Percentiles rank a stretch among this genome's conserved stretches.
These are phyloP conservation scores for Drosophila ananassae DNA, from an alignment of 1,140 invertebrate species.

Conservation along the genomic window DNA sequence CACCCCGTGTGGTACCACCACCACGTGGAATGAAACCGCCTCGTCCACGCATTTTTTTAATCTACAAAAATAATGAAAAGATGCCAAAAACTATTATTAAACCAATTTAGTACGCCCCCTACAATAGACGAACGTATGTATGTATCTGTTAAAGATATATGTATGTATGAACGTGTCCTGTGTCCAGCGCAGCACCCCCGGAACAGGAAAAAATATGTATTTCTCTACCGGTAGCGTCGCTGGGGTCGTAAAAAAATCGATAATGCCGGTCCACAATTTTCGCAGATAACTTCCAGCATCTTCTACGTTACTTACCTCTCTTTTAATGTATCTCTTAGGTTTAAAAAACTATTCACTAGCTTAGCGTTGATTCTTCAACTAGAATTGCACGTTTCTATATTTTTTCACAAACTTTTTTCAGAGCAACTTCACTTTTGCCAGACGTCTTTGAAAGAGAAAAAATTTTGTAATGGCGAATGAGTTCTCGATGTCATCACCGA, in stretches of 20 bases:
- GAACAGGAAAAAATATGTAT: not conserved
- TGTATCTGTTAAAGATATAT: constrained; percentile 11
- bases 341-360: not conserved
- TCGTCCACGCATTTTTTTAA: constrained; percentile 66
- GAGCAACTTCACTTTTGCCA: not conserved
- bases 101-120: not conserved
- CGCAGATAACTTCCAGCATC: not conserved
- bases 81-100: constrained; percentile 1
- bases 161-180: not conserved
- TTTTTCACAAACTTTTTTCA: not conserved
- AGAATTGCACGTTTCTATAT: not conserved
- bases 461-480: constrained; percentile 35
- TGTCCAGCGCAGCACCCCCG: constrained; percentile 35
- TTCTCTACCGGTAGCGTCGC: constrained; percentile 29
- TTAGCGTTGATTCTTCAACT: not conserved
- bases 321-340: not conserved
- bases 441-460: constrained; percentile 5
- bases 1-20: constrained; percentile 63
- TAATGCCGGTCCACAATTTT: constrained; percentile 14
- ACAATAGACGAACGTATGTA: not conserved
- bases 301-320: constrained; percentile 22
- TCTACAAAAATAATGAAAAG: constrained; percentile 2
- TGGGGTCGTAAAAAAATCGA: constrained; percentile 32
- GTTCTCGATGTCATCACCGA: not conserved
- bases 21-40: constrained; percentile 76